These are phyloP conservation scores for Drosophila formosana DNA, from an alignment of 2,888 invertebrate species.

Conservation along the genomic window DNA sequence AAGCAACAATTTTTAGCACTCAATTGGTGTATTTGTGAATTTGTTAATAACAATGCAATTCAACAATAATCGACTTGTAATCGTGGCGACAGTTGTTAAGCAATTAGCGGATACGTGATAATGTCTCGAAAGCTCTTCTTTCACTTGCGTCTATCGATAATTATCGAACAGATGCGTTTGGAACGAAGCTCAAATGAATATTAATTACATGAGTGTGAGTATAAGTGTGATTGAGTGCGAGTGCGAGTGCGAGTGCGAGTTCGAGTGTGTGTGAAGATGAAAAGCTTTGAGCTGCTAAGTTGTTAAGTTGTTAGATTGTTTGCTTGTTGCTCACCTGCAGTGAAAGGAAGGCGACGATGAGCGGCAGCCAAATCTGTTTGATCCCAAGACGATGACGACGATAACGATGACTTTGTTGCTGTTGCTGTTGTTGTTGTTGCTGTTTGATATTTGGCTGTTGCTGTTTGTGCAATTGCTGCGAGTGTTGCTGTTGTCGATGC, in stretches of 20 bases:
- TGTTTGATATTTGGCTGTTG: slow-evolving; percentile 32
- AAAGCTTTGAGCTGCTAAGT: slow-evolving; percentile 30
- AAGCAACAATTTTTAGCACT: no score
- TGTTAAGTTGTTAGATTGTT: slow-evolving; percentile 7
- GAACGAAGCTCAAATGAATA: slow-evolving; percentile 45
- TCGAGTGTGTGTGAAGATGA: slow-evolving; percentile 17
- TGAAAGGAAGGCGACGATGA: slow-evolving; percentile 82
- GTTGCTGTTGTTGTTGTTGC: slow-evolving; percentile 37
- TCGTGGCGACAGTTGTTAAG: background rate
- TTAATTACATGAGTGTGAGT: slow-evolving; percentile 45
- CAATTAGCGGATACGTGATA: slow-evolving; percentile 1
- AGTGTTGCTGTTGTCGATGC: slow-evolving; percentile 28
- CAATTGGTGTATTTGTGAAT: no score
- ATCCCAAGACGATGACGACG: slow-evolving; percentile 73
- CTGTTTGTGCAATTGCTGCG: slow-evolving; percentile 15
- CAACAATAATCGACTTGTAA: no score
- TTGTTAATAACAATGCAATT: no score
- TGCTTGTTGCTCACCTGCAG: slow-evolving; percentile 80
- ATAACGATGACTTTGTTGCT: slow-evolving; percentile 54
- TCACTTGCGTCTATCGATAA: slow-evolving; percentile 45
- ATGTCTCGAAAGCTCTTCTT: slow-evolving; percentile 41
- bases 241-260: slow-evolving; percentile 9
- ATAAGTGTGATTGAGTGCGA: no score
- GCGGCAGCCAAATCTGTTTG: slow-evolving; percentile 83
- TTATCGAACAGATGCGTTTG: slow-evolving; percentile 32